Evolutionary conservation across 2,797 vertebrate species (phyloP).

Genomic region (Anniella stebbinsi): DNA sequence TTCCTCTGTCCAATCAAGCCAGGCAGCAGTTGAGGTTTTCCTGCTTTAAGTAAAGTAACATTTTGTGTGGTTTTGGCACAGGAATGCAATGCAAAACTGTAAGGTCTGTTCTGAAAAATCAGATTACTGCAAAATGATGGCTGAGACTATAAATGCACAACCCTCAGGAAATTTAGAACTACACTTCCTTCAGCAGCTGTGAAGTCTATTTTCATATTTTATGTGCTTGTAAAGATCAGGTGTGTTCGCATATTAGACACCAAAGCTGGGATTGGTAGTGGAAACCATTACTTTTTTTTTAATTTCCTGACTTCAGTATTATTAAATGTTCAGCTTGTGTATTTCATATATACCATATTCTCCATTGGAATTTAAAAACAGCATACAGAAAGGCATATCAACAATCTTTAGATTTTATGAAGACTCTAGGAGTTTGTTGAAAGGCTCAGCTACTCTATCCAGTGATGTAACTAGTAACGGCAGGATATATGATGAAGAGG

Average conservation of each 20-base stretch:
- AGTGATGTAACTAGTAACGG: background rate
- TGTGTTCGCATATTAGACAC: slow-evolving; percentile 14
- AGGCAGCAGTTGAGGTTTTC: slow-evolving; percentile 63
- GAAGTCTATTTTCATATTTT: slow-evolving; percentile 37
- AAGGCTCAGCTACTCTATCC: background rate
- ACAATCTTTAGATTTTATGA: slow-evolving; percentile 12
- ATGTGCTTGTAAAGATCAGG: slow-evolving; percentile 29
- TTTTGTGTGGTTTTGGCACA: slow-evolving; percentile 55
- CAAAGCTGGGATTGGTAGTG: background rate
- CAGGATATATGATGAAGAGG: background rate
- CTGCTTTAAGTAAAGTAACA: slow-evolving; percentile 67
- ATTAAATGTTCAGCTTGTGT: slow-evolving; percentile 19
- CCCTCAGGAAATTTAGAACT: slow-evolving; percentile 28
- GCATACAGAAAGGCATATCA: background rate
- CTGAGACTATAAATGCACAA: slow-evolving; percentile 23
- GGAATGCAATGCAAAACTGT: slow-evolving; percentile 61
- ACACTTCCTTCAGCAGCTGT: slow-evolving; percentile 14
- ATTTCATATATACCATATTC: slow-evolving; percentile 26
- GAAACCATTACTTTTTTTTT: slow-evolving; percentile 41
- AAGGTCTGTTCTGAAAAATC: slow-evolving; percentile 53
- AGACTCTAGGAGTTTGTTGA: background rate
- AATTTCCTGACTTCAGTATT: slow-evolving; percentile 39
- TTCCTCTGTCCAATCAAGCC: slow-evolving; percentile 75
- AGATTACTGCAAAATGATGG: slow-evolving; percentile 31
- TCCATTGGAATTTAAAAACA: slow-evolving; percentile 28